phyloP scores from a whole-genome alignment of 2,797 vertebrate species.

The Trichosurus vulpecula region DNA sequence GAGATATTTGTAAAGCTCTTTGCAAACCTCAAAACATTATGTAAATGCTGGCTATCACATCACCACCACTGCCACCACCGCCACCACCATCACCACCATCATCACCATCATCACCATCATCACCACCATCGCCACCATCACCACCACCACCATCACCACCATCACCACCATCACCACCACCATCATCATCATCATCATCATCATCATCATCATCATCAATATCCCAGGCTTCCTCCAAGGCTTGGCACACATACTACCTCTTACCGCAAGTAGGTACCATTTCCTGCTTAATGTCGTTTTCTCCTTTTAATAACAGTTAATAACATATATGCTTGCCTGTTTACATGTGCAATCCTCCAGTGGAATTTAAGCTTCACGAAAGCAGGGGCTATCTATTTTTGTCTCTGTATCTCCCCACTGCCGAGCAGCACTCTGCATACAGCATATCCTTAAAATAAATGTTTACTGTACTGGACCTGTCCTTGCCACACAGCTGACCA shows the following conservation, averaged over 20 bases:
- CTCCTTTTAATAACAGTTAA: neutral
- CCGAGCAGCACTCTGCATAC: neutral
- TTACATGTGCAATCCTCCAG: neutral
- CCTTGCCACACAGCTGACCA: neutral
- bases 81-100: too few relatives aligned
- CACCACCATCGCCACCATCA: too few relatives aligned
- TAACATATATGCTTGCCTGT: neutral
- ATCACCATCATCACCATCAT: too few relatives aligned
- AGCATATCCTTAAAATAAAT: neutral
- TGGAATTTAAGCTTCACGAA: neutral
- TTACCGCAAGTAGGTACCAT: neutral
- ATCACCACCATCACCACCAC: too few relatives aligned
- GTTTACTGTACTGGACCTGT: neutral
- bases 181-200: too few relatives aligned
- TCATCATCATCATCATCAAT: fast-evolving
- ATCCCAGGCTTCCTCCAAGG: too few relatives aligned
- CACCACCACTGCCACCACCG: too few relatives aligned
- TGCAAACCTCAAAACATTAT: neutral
- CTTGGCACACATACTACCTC: neutral
- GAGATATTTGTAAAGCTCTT: neutral
- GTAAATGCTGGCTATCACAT: neutral
- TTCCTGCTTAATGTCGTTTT: neutral
- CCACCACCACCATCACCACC: too few relatives aligned
- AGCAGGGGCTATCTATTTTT: neutral
- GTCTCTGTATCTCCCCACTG: neutral